Evolutionary conservation across 2,113 vertebrate species (phyloP), one percentile per base, ranked within the genome.

Genomic region (Scomber japonicus): DNA sequence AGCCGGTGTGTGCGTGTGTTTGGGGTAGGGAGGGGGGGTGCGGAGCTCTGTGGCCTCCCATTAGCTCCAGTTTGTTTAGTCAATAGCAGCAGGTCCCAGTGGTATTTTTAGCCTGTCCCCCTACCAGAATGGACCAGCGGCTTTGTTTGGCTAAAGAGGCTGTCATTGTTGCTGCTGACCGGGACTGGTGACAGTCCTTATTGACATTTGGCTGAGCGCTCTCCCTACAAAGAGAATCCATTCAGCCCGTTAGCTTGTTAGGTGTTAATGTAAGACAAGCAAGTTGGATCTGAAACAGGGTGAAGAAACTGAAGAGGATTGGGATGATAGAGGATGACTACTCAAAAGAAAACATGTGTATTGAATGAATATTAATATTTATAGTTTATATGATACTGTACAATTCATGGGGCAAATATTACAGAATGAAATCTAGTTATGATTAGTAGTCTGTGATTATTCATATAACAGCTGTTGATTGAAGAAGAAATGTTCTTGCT

Each of bases 61-160:
- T 92, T 94, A 93, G 90, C 89, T 91, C 84, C 69, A 68, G 89
- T 89, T 91, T 91, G 89, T 94, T 92, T 87, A 83, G 93, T 94
- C 89, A 89, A 92, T 91, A 88, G 91, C 73, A 0, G 87, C 67
- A 69, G 70, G 90, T 93, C 93, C 93, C 91, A 85, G 84, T 82
- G 91, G 93, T 91, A 88, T 91, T 92, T 91, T 89, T 86, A 92
- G 84, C 84, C 63, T 68, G 77, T 66, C 83, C 84, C 57, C 82
- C 77, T 27, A 59, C 80, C 70, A 81, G 77, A 87, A 67, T 59
- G 78, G 81, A 65, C 75, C 68, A 8, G 68, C 67, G 82, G 79
- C 82, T 90, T 91, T 91, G 88, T 90, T 84, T 66, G 6, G 76
- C 57, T 61, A 71, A 82, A 84, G 80, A 86, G 77, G 62, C 15